Base-by-base conservation (phyloP, 2,113 vertebrate species). In the Sinocyclocheilus anshuiensis region DNA sequence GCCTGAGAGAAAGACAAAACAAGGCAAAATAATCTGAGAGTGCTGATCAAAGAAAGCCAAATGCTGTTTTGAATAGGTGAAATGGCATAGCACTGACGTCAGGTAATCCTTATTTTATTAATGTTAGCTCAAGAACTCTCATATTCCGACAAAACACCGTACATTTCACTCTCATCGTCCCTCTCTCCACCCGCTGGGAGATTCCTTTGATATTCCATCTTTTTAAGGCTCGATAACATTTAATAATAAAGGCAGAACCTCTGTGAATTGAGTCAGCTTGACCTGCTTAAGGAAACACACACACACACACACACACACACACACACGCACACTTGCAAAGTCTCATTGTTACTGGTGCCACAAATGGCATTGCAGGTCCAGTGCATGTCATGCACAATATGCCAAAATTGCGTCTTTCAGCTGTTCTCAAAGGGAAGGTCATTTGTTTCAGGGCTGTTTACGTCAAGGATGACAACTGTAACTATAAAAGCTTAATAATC, bases 41-140 rank as follows among this genome's bases (percentile, higher is more conserved):
- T 26, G 13, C 20, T 69, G 61, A 45, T 82, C 61, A 53, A 74
- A 53, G 81, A 74, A 61, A 78, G 55, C 29, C 84, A 81, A 45
- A 22, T 22, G 26, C 65, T 20, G 76, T 61, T 85, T 39, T 76
- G 71, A 29, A 72, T 61, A 86, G 81, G 77, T 59, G 84, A 84
- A 81, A 36, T 89, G 87, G 89, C 81, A 93, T 90, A 91, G 91
- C 88, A 90, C 91, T 71, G 57, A 81, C n/a, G 8, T 71, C 92
- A 89, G 72, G 88, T 92, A 92, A 93, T 93, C 92, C 92, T 88
- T 92, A 90, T 94, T 93, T 94, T 94, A 94, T 94, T 92, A 93
- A 92, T 90, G 91, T 91, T 89, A 93, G 92, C 91, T 90, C 91
- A 90, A 91, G 90, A 92, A 92, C 74, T 86, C 84, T 59, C 18